Conservation (phyloP, 2,113 vertebrate genomes). For the Anas platyrhynchos region DNA sequence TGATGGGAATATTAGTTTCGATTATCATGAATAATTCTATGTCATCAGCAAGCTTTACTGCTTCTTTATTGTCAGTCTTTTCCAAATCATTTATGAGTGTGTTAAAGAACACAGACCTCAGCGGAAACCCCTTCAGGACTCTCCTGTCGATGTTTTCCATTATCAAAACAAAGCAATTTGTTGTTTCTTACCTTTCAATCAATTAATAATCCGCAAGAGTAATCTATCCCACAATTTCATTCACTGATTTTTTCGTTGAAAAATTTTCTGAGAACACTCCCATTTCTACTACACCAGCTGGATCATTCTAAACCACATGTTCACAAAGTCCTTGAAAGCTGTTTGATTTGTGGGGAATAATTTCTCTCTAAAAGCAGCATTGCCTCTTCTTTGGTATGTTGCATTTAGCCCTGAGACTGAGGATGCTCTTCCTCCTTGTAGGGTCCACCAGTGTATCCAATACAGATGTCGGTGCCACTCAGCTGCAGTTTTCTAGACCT, state of each 20-base stretch:
- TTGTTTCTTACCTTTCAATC: conserved; percentile 6
- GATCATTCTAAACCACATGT: not conserved
- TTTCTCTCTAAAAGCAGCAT: not conserved
- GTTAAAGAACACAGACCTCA: not conserved
- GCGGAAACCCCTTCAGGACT: not conserved
- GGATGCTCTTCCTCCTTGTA: not conserved
- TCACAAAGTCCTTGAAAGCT: not conserved
- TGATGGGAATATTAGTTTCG: conserved; percentile 21
- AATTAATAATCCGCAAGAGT: not conserved
- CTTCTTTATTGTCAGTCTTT: not conserved
- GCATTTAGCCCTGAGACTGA: not conserved
- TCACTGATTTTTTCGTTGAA: not conserved
- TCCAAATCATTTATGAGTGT: not conserved
- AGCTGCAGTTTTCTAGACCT: not conserved
- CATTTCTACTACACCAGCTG: not conserved
- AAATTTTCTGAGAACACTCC: not conserved
- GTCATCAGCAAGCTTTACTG: not conserved
- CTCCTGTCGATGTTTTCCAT: not conserved
- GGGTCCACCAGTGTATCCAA: not conserved
- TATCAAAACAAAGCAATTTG: not conserved
- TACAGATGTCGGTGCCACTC: not conserved
- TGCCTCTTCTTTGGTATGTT: not conserved
- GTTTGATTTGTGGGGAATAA: not conserved
- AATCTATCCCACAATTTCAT: not conserved
- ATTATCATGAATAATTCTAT: conserved; percentile 33